These are phyloP conservation scores for Drosophila seguyi DNA, from an alignment of 1,140 invertebrate species.

Conservation along the genomic window DNA sequence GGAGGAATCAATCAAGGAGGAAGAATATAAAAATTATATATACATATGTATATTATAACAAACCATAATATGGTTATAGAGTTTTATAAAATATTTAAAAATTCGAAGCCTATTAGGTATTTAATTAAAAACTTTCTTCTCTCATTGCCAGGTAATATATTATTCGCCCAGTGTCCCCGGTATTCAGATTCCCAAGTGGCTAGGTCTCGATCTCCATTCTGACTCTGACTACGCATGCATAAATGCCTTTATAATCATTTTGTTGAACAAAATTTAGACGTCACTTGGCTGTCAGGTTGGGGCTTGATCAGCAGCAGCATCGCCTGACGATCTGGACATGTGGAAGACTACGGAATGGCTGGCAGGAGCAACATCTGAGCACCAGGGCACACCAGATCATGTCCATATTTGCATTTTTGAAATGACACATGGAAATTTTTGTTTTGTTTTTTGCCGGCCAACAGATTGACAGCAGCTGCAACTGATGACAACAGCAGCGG, in stretches of 20 bases:
- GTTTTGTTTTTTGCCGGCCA: slow-evolving; percentile 67
- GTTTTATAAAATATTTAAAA: too few relatives aligned
- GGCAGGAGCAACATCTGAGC: slow-evolving; percentile 25
- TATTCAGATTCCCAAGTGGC: slow-evolving; percentile 43
- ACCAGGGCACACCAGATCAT: slow-evolving; percentile 69
- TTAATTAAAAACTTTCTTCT: too few relatives aligned
- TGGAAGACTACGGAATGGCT: slow-evolving; percentile 17
- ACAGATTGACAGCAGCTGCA: slow-evolving; percentile 83
- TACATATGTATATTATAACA: too few relatives aligned
- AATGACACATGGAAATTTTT: slow-evolving; percentile 82
- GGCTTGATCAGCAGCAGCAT: slow-evolving; percentile 27
- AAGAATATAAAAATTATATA: too few relatives aligned
- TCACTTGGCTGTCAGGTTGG: slow-evolving; percentile 72
- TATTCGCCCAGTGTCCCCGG: slow-evolving; percentile 15
- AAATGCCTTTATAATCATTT: slow-evolving; percentile 83
- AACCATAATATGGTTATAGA: too few relatives aligned
- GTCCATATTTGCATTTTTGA: slow-evolving; percentile 84
- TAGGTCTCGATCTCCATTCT: slow-evolving; percentile 32
- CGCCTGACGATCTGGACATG: slow-evolving; percentile 63
- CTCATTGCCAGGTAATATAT: background rate
- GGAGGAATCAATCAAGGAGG: too few relatives aligned
- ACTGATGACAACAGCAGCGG: slow-evolving; percentile 44
- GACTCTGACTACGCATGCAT: slow-evolving; percentile 72
- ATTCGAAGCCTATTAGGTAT: too few relatives aligned
- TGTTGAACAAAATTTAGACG: slow-evolving; percentile 80